Evolutionary conservation across 2,797 vertebrate species (phyloP).

Genomic region (Ispidina picta): DNA sequence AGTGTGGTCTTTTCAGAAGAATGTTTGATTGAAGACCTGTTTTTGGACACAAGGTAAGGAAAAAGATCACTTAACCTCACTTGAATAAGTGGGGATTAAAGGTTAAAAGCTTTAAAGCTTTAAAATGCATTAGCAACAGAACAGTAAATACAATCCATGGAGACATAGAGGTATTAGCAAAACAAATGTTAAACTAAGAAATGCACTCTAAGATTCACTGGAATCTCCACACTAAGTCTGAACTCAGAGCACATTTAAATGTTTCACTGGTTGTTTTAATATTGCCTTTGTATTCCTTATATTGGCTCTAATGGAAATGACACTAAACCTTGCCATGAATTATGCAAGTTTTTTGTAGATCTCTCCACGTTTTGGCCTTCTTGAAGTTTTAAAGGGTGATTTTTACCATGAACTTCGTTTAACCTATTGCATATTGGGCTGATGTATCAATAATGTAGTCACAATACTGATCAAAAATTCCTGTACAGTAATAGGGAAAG

Average conservation of each 20-base stretch:
- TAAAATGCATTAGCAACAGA: conserved; percentile 79
- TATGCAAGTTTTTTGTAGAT: conserved; percentile 34
- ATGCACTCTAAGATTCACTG: conserved; percentile 63
- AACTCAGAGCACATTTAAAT: conserved; percentile 55
- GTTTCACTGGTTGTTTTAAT: conserved; percentile 63
- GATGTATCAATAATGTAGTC: not conserved
- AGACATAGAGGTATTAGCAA: conserved; percentile 77
- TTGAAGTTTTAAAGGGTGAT: conserved; percentile 2
- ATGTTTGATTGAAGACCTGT: conserved; percentile 77
- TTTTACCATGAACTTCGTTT: conserved; percentile 13
- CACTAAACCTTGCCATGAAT: conserved; percentile 16
- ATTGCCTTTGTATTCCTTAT: conserved; percentile 63
- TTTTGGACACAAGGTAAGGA: conserved; percentile 72
- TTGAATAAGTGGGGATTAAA: conserved; percentile 80
- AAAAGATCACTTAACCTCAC: conserved; percentile 78
- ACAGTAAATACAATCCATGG: conserved; percentile 78
- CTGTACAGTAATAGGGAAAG: not conserved
- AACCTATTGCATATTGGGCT: not conserved
- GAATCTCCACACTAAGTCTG: conserved; percentile 62
- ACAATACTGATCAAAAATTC: not conserved
- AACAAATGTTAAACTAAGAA: conserved; percentile 78
- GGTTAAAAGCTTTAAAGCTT: conserved; percentile 82
- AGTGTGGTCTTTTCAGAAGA: conserved; percentile 67
- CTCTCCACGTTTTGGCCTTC: conserved; percentile 13
- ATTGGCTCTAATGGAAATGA: conserved; percentile 48